Evolutionary conservation across 1,140 invertebrate species (phyloP), one percentile per base, ranked within the genome.

Genomic region (Leptopilina boulardi): DNA sequence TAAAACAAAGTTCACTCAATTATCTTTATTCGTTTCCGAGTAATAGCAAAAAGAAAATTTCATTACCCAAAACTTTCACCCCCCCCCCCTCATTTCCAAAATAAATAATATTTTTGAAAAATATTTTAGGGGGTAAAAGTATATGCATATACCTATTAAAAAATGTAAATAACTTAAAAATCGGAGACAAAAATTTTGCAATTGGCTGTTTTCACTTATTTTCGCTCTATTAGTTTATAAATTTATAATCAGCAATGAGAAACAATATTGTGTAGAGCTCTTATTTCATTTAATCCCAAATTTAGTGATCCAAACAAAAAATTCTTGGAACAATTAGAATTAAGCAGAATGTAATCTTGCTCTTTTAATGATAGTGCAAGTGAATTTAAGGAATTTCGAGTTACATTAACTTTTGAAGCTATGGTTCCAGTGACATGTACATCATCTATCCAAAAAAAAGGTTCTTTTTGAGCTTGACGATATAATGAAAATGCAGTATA

Each of bases 381-480:
- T 47, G 90, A 90, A 71, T 89, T 82, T 51, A 93, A 81, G 44
- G 89, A 87, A 11, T 92, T 92, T 75, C 93, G 92, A 15, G 91
- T 91, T 30, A 94, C 85, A 85, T 93, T 93, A 10, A 93, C 89
- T 85, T 92, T 92, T 79, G 92, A 87, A 2, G 94, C 93, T 74
- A 96, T 86, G 10, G 93, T 94, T 38, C 96, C 96, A 0, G 96
- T 97, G 19, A 97, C 91, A 81, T 95, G 94, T 11, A 96, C 95
- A 90, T 97, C 96, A 87, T 97, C 96, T 70, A 97, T 96, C 96
- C 96, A 97, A 91, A 97, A 97, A 87, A 94, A 96, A 5, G 91
- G 89, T 11, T 92, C 85, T 59, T 87, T 91, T 85, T 95, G 94
- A 2, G 94, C 94, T 74, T 93, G 91, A 74, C 89, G 89, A 77